A percentile compares a stretch with the other conserved stretches of the same genome.
Conservation (phyloP, 2,113 vertebrate species). For the Pangasianodon gigas region DNA sequence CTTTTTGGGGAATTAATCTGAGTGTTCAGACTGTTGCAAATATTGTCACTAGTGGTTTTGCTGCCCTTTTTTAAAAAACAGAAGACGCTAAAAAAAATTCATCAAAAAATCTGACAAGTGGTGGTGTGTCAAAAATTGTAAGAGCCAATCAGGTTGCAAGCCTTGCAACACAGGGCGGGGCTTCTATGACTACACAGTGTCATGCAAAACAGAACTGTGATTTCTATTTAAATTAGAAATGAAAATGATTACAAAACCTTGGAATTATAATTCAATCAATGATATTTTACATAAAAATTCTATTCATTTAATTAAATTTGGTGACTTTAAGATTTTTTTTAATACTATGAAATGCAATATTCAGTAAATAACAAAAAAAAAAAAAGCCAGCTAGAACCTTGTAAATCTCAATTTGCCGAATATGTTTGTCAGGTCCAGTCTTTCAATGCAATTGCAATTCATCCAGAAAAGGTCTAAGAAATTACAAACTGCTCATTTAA, state of each 20-base stretch:
- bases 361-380: neutral
- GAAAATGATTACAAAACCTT: neutral
- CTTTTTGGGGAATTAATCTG: neutral
- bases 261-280: neutral
- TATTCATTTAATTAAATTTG: neutral
- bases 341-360: neutral
- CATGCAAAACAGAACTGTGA: neutral
- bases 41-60: neutral
- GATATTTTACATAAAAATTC: neutral
- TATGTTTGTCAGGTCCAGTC: neutral
- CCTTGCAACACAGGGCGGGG: no score
- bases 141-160: neutral
- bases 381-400: neutral
- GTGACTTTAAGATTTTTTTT: neutral
- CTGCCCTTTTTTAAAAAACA: neutral
- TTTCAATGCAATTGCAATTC: neutral
- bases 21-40: neutral
- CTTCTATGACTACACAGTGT: neutral
- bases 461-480: neutral
- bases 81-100: neutral
- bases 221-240: neutral
- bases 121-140: neutral
- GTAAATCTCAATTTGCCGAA: neutral
- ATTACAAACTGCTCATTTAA: neutral
- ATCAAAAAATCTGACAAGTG: neutral